A percentile compares a stretch with the other conserved stretches of the same genome.
phyloP scores from a whole-genome alignment of 2,113 vertebrate genomes.

The Phycodurus eques region DNA sequence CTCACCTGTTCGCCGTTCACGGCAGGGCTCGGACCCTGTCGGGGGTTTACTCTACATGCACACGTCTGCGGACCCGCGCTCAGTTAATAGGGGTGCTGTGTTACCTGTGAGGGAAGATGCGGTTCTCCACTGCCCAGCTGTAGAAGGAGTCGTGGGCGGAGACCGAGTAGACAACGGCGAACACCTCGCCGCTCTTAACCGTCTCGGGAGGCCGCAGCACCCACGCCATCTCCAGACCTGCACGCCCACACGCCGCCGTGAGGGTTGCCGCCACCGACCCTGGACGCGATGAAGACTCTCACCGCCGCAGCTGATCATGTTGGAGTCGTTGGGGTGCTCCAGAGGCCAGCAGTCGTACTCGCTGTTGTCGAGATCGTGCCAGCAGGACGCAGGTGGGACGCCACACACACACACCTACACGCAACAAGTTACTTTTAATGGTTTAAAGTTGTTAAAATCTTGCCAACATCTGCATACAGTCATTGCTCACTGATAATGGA shows the following conservation, averaged over 20 bases:
- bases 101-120: conserved; percentile 76
- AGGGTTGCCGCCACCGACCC: no score
- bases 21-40: no score
- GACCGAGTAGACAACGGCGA: conserved; percentile 76
- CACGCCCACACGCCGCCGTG: not conserved
- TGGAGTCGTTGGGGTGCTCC: conserved; percentile 75
- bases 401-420: conserved; percentile 30
- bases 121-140: conserved; percentile 75
- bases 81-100: no score
- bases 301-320: conserved; percentile 86
- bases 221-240: conserved; percentile 88
- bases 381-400: conserved; percentile 36
- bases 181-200: conserved; percentile 74
- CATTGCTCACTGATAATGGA: not conserved
- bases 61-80: not conserved
- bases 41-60: not conserved
- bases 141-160: conserved; percentile 78
- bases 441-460: not conserved
- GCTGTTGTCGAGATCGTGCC: conserved; percentile 84
- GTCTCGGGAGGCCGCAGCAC: conserved; percentile 78
- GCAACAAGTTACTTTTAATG: not conserved
- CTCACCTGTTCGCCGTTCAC: no score
- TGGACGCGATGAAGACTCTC: conserved; percentile 3
- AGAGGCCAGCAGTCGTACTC: conserved; percentile 86
- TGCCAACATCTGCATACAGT: no score